Conservation (phyloP, 2,113 vertebrate genomes). For the Sorex araneus region DNA sequence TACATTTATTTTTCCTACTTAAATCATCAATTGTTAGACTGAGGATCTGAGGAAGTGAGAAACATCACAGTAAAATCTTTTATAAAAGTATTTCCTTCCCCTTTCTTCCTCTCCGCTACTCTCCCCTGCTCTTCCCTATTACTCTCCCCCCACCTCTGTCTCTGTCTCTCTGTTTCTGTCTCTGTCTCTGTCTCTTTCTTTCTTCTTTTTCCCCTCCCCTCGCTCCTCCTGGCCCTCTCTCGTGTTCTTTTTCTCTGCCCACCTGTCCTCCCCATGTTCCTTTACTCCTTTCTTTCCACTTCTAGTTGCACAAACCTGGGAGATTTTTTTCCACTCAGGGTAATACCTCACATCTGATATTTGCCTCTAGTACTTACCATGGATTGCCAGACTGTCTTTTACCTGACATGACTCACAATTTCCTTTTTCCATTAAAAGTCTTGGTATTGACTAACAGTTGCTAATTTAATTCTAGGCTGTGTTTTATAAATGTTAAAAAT, state of each 20-base stretch:
- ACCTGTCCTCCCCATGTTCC: neutral
- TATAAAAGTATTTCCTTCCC: neutral
- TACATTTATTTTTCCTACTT: neutral
- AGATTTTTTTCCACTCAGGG: neutral
- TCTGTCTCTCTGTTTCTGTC: too few species aligned
- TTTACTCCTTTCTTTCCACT: neutral
- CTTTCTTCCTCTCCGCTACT: too few species aligned
- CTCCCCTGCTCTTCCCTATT: too few species aligned
- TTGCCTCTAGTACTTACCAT: neutral
- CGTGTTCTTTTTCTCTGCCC: too few species aligned
- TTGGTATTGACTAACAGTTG: neutral
- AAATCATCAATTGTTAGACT: neutral
- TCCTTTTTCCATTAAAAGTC: neutral
- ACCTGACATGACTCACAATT: neutral
- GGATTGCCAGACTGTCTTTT: neutral
- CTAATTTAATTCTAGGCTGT: slow-evolving; percentile 23
- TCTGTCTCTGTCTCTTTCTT: too few species aligned
- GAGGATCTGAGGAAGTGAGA: neutral
- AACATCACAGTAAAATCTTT: neutral
- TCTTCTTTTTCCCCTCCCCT: neutral
- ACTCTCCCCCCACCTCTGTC: too few species aligned
- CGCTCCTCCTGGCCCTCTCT: neutral
- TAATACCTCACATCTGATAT: neutral
- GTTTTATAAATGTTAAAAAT: slow-evolving; percentile 11
- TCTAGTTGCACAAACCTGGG: neutral